Percentiles rank a stretch among this genome's conserved stretches.
Conservation (phyloP, 2,797 vertebrate genomes). For the Pseudocheirus occidentalis region DNA sequence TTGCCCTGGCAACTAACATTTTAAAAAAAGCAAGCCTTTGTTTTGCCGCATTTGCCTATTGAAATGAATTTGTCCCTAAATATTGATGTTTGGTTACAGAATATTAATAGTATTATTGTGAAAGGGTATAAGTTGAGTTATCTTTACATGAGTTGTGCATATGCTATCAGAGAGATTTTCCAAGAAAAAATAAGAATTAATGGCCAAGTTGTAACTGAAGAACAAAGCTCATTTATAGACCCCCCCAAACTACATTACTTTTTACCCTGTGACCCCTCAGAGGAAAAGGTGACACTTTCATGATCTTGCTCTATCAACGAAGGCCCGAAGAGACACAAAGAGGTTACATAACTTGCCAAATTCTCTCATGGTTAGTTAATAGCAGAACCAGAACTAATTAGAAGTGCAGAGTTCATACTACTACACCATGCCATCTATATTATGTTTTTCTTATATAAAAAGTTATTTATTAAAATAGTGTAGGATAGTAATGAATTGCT, state of each 20-base stretch:
- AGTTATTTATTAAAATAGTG: neutral
- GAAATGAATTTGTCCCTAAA: neutral
- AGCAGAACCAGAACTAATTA: neutral
- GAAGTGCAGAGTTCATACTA: neutral
- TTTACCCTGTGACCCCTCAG: neutral
- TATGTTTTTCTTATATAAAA: neutral
- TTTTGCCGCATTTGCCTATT: neutral
- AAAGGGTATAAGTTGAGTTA: neutral
- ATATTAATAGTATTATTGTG: neutral
- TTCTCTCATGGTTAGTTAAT: neutral
- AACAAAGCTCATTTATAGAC: neutral
- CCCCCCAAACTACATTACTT: neutral
- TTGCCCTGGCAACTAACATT: neutral
- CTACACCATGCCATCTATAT: neutral
- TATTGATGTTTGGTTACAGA: neutral
- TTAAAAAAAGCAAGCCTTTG: neutral
- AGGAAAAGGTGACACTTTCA: neutral
- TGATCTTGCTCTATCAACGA: neutral
- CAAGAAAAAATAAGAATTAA: neutral
- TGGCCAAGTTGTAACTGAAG: neutral
- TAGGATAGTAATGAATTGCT: neutral
- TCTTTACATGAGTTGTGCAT: neutral
- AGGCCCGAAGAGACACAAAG: neutral
- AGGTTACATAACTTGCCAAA: neutral
- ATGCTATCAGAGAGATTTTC: conserved; percentile 14